Conservation (phyloP, 2,888 invertebrate genomes). For the Gisinianus flammeolus region DNA sequence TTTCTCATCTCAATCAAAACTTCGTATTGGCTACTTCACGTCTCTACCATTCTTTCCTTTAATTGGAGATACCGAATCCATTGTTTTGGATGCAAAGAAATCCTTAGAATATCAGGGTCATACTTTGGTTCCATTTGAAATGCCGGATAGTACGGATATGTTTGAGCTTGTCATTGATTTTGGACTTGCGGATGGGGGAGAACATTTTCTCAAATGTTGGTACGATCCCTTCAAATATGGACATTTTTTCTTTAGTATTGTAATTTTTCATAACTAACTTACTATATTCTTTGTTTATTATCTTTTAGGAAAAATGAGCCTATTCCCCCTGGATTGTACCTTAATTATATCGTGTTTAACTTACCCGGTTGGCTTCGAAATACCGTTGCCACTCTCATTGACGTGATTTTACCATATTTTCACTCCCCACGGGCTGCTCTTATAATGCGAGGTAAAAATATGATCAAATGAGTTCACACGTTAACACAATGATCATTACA, state of each 20-base stretch:
- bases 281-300: neutral
- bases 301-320: constrained; percentile 44
- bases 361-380: constrained; percentile 40
- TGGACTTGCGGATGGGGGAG: constrained; percentile 50
- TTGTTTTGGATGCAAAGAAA: constrained; percentile 59
- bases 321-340: constrained; percentile 42
- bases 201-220: constrained; percentile 48
- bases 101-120: constrained; percentile 59
- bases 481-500: neutral
- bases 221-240: neutral
- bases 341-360: constrained; percentile 46
- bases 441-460: constrained; percentile 44
- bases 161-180: constrained; percentile 49
- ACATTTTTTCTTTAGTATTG: neutral
- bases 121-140: constrained; percentile 56
- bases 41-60: constrained; percentile 61
- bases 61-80: constrained; percentile 61
- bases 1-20: constrained; percentile 33
- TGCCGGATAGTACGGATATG: constrained; percentile 51
- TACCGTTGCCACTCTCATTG: constrained; percentile 38
- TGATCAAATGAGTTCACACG: too few relatives aligned
- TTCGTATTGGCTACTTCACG: constrained; percentile 61
- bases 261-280: neutral
- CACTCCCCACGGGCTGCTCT: constrained; percentile 43
- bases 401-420: constrained; percentile 45